Evolutionary conservation across 2,113 vertebrate species (phyloP).

Genomic region (Cyanocitta stelleri): DNA sequence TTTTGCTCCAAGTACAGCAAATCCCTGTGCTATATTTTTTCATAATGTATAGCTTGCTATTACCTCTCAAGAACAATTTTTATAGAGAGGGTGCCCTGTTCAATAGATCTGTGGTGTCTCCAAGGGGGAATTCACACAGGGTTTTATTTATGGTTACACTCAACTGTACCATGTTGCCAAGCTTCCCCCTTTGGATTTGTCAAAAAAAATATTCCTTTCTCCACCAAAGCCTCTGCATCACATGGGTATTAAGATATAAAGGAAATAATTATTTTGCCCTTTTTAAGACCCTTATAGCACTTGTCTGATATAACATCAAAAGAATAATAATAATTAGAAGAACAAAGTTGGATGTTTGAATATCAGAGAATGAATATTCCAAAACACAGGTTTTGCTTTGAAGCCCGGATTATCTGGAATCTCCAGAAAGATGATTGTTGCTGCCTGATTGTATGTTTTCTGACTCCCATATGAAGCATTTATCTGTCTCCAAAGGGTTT

Average conservation of each 20-base stretch:
- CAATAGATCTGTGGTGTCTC: slow-evolving; percentile 66
- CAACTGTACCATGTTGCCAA: slow-evolving; percentile 56
- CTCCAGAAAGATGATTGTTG: slow-evolving; percentile 45
- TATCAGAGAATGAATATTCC: slow-evolving; percentile 35
- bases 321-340: slow-evolving; percentile 56
- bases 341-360: slow-evolving; percentile 46
- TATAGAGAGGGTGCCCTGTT: slow-evolving; percentile 67
- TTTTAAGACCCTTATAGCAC: slow-evolving; percentile 41
- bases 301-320: slow-evolving; percentile 54
- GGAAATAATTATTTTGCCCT: slow-evolving; percentile 58
- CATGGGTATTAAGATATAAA: slow-evolving; percentile 27
- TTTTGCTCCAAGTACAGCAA: slow-evolving; percentile 65
- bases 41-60: slow-evolving; percentile 68
- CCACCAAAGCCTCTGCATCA: slow-evolving; percentile 12
- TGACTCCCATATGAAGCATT: not conserved
- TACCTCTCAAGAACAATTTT: slow-evolving; percentile 67
- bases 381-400: slow-evolving; percentile 48
- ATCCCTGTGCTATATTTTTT: slow-evolving; percentile 62
- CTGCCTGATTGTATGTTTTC: not conserved
- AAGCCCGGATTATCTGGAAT: slow-evolving; percentile 37
- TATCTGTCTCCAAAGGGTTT: slow-evolving; percentile 33
- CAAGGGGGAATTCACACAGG: slow-evolving; percentile 63
- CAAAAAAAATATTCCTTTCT: slow-evolving; percentile 22
- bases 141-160: slow-evolving; percentile 64
- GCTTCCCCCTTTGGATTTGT: slow-evolving; percentile 40